A percentile compares a stretch with the other conserved stretches of the same genome.
Evolutionary conservation across 2,113 vertebrate genomes (phyloP).

Genomic region (Heliornis fulica): DNA sequence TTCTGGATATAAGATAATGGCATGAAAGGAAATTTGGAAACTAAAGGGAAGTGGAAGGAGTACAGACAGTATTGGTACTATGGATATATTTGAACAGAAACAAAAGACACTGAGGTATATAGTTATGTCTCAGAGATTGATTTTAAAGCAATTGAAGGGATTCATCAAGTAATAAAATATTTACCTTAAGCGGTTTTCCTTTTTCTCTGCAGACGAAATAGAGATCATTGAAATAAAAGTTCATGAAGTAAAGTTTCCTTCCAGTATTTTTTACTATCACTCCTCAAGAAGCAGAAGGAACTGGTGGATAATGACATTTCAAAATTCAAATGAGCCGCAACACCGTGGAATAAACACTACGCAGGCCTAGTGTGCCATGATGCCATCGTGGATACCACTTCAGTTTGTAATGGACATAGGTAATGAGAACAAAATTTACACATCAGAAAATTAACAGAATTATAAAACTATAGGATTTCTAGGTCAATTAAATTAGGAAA

Average conservation of each 20-base stretch:
- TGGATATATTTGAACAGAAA: conserved; percentile 10
- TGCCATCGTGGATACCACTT: not conserved
- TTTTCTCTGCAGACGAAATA: not conserved
- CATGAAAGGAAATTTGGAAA: not conserved
- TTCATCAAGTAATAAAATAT: not conserved
- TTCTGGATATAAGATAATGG: not conserved
- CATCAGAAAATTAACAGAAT: not conserved
- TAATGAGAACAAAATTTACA: not conserved
- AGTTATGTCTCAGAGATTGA: not conserved
- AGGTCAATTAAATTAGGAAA: not conserved
- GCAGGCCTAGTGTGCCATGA: not conserved
- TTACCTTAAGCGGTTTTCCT: not conserved
- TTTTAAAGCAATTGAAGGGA: not conserved
- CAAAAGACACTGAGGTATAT: not conserved
- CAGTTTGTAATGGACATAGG: not conserved
- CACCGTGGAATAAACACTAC: not conserved
- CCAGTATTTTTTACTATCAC: not conserved
- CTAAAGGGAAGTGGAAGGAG: not conserved
- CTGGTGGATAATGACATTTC: not conserved
- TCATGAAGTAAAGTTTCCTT: not conserved
- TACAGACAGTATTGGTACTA: not conserved
- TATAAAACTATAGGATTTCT: not conserved
- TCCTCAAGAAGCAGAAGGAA: not conserved
- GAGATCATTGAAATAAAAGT: not conserved
- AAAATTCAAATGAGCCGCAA: not conserved